Percentiles rank a stretch among this genome's conserved stretches.
These are phyloP conservation scores for Plutomurus gul DNA, from an alignment of 1,140 invertebrate genomes.

Conservation along the genomic window DNA sequence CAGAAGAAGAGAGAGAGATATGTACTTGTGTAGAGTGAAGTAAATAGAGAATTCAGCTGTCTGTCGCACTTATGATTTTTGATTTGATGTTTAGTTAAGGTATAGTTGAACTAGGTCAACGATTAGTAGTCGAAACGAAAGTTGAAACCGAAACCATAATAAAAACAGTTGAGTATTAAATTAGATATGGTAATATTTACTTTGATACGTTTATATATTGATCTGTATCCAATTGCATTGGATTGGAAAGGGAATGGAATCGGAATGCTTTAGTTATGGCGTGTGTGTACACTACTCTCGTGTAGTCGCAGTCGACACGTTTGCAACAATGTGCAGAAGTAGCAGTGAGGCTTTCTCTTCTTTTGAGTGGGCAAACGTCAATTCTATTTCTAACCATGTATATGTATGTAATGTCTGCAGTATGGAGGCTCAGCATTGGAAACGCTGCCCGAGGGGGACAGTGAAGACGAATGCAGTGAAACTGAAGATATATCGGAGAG, in stretches of 20 bases:
- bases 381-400: neutral
- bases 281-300: neutral
- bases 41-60: neutral
- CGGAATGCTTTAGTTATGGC: neutral
- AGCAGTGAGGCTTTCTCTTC: neutral
- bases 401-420: slow-evolving; percentile 28
- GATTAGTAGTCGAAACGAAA: slow-evolving; percentile 18
- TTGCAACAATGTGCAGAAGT: neutral
- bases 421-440: slow-evolving; percentile 47
- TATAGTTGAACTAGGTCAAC: slow-evolving; percentile 12
- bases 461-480: slow-evolving; percentile 47
- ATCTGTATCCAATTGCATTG: slow-evolving; percentile 6
- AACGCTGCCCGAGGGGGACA: slow-evolving; percentile 52
- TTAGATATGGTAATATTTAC: slow-evolving; percentile 19
- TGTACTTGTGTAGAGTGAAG: neutral
- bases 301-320: neutral
- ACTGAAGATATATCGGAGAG: slow-evolving; percentile 32
- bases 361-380: neutral
- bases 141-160: slow-evolving; percentile 13
- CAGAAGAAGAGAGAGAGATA: neutral
- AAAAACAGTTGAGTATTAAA: slow-evolving; percentile 11
- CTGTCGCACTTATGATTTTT: neutral
- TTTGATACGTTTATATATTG: neutral
- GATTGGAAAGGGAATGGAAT: neutral
- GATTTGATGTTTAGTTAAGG: neutral